phyloP scores from a whole-genome alignment of 2,888 invertebrate species.

The Scelioninae gen. 1 region DNA sequence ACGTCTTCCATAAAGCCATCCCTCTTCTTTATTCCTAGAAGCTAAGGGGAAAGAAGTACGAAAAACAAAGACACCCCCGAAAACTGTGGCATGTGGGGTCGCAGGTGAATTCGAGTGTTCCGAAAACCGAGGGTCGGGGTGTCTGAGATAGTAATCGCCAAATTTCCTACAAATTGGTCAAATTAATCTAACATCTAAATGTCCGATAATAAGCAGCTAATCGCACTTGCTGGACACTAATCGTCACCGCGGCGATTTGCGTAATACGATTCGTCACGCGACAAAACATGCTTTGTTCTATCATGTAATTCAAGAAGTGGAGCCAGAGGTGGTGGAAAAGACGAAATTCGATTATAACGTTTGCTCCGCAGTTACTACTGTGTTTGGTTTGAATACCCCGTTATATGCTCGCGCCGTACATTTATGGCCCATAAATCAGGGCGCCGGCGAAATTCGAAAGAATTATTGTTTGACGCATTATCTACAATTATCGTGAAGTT shows the following conservation, averaged over 20 bases:
- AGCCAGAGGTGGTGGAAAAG: neutral
- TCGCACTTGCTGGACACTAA: conserved; percentile 68
- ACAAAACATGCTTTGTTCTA: conserved; percentile 63
- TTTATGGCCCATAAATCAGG: conserved; percentile 59
- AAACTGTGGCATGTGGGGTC: conserved; percentile 37
- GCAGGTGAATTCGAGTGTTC: conserved; percentile 34
- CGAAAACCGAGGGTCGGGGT: conserved; percentile 33
- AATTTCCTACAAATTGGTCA: conserved; percentile 72
- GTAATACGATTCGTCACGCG: conserved; percentile 76
- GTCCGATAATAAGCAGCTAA: conserved; percentile 75
- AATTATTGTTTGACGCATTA: conserved; percentile 44
- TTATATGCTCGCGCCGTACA: conserved; percentile 45
- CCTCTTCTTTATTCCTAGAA: conserved; percentile 22
- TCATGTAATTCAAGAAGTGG: conserved; percentile 43
- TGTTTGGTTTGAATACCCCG: conserved; percentile 49
- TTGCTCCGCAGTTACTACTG: conserved; percentile 28
- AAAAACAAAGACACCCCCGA: conserved; percentile 33
- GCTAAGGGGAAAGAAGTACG: conserved; percentile 1
- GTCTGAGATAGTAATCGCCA: conserved; percentile 52
- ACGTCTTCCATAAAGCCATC: conserved; percentile 11
- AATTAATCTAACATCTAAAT: conserved; percentile 77
- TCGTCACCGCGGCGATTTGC: conserved; percentile 73
- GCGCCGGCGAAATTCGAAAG: conserved; percentile 33
- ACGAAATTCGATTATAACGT: conserved; percentile 61
- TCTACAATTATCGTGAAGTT: conserved; percentile 60